Base-by-base conservation (phyloP, 92 coral and sea anemone genomes). In the Porites evermanni region DNA sequence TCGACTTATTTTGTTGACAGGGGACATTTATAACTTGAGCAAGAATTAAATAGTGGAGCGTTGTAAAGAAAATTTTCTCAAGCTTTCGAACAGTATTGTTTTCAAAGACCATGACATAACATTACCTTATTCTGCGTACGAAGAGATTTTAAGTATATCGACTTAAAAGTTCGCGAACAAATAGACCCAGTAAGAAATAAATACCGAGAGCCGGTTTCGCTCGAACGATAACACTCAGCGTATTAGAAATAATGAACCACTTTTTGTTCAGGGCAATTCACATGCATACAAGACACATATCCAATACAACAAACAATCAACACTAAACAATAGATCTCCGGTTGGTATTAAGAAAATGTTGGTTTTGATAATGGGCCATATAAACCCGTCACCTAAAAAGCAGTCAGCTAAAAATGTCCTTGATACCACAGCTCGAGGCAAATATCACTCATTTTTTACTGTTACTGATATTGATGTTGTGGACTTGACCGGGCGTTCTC, bases 261-360 rank as follows among this genome's bases (percentile, higher is more conserved):
- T 18, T 87, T 90, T 86, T 90, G 90, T 90, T 86, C 78, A 26
- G 44, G 70, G 53, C 58, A 90, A 90, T 81, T 83, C 93, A 74
- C 80, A 65, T 86, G 77, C 80, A 81, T 77, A 75, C 81, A 53
- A 75, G 72, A 81, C 81, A 90, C 84, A 81, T 79, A 85, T 64
- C 82, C 67, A 64, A 86, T 21, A 67, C 88, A 71, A 81, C 72
- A 83, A 83, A 83, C 87, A 74, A 83, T 83, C 51, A 18, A 21
- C 9, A 65, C 3, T n/a, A 23, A 63, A 83, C 87, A 83, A 83
- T 83, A 24, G 80, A 52, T 38, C 26, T 50, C 63, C 79, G 74
- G 80, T 75, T 44, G 54, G 87, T 54, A 83, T 83, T 83, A 51
- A 64, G 64, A 74, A 14, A 47, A 83, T 83, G 87, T 83, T 73